Evolutionary conservation across 2,797 vertebrate genomes (phyloP).

Genomic region (Darevskia nairensis): DNA sequence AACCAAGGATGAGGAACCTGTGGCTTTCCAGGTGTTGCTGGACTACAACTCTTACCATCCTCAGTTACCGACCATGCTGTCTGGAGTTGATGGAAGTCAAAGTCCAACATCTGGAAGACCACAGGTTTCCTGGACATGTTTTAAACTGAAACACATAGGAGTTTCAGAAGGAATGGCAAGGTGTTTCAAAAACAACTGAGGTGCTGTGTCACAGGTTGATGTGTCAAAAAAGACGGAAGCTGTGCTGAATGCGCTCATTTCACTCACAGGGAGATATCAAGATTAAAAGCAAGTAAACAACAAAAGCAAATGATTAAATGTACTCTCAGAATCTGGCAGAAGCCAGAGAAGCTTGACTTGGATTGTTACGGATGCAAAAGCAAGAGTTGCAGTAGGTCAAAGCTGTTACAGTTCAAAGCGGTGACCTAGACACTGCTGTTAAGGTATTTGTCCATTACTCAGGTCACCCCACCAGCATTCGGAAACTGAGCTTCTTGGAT

Average conservation of each 20-base stretch:
- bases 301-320: fast-evolving
- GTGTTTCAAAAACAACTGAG: not conserved
- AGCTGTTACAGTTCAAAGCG: not conserved
- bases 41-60: not conserved
- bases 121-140: not conserved
- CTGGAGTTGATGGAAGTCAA: too few relatives aligned
- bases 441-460: not conserved
- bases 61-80: not conserved
- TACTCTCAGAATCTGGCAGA: not conserved
- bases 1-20: too few relatives aligned
- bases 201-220: not conserved
- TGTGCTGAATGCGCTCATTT: not conserved
- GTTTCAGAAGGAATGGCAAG: not conserved
- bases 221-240: not conserved
- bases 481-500: fast-evolving
- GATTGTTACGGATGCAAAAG: not conserved
- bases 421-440: not conserved
- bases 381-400: not conserved
- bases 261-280: slow-evolving; percentile 11
- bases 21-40: not conserved
- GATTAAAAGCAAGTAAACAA: not conserved
- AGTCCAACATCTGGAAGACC: not conserved
- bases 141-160: not conserved
- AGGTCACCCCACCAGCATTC: not conserved
- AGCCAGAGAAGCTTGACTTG: not conserved